These are phyloP conservation scores for Gulo gulo DNA, from an alignment of 2,113 vertebrate species.

Conservation along the genomic window DNA sequence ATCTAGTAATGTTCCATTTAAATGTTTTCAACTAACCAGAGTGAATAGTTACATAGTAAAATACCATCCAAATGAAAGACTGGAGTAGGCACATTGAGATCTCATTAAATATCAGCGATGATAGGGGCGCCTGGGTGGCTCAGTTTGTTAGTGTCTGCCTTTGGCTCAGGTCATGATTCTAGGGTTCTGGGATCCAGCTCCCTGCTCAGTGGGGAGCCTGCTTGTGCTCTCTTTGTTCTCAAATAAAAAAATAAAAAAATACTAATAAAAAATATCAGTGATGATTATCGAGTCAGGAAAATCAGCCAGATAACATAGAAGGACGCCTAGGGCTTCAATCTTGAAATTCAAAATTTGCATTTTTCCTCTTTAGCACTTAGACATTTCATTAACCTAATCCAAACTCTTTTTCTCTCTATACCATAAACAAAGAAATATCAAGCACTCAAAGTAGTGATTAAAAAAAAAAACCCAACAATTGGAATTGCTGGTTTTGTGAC, in stretches of 20 bases:
- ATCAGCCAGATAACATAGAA: neutral
- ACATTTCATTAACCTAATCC: neutral
- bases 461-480: neutral
- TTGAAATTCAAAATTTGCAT: neutral
- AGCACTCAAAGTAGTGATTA: neutral
- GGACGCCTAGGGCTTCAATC: neutral
- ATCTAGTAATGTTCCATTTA: neutral
- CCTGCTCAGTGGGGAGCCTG: neutral
- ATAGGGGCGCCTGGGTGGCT: neutral
- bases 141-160: neutral
- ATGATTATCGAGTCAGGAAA: neutral
- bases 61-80: neutral
- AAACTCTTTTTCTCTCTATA: neutral
- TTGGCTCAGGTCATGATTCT: neutral
- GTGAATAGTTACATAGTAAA: neutral
- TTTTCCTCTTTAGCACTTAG: neutral
- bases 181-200: neutral
- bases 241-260: neutral
- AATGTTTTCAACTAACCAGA: neutral
- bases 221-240: neutral
- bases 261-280: neutral
- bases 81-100: neutral
- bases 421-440: neutral
- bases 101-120: neutral
- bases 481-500: neutral